A percentile compares a stretch with the other conserved stretches of the same genome.
These are phyloP conservation scores for Muricea muricata DNA, from an alignment of 92 coral and sea anemone genomes.

Conservation along the genomic window DNA sequence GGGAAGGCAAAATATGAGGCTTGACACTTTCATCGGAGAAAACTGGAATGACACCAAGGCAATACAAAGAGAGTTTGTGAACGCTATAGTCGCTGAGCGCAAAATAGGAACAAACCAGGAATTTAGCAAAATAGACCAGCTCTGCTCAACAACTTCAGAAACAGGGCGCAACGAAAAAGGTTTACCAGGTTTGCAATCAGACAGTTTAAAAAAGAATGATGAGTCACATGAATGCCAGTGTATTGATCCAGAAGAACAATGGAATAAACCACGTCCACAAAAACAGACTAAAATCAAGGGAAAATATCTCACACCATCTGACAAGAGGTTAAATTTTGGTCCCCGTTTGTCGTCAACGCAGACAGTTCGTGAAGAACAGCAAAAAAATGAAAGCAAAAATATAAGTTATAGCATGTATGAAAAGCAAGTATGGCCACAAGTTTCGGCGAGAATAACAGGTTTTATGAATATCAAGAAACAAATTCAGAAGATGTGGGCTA, in stretches of 20 bases:
- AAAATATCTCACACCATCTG: slow-evolving; percentile 4
- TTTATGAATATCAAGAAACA: neutral
- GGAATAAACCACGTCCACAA: slow-evolving; percentile 14
- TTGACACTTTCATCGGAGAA: slow-evolving; percentile 34
- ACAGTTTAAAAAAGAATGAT: neutral
- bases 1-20: slow-evolving; percentile 9
- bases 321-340: neutral
- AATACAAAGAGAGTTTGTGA: slow-evolving; percentile 12
- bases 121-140: slow-evolving; percentile 16
- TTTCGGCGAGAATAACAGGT: neutral
- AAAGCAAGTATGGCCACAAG: neutral
- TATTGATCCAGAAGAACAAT: slow-evolving; percentile 24
- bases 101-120: neutral
- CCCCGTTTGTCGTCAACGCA: neutral
- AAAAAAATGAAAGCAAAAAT: neutral
- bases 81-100: neutral
- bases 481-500: neutral
- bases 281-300: slow-evolving; percentile 1
- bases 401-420: neutral
- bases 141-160: neutral
- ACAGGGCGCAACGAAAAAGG: too few species aligned
- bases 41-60: slow-evolving; percentile 30
- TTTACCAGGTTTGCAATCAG: too few species aligned
- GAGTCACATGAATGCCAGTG: neutral
- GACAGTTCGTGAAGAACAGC: neutral